Base-by-base conservation (phyloP, 23 tunicate species). In the Trididemnum miniatum region DNA sequence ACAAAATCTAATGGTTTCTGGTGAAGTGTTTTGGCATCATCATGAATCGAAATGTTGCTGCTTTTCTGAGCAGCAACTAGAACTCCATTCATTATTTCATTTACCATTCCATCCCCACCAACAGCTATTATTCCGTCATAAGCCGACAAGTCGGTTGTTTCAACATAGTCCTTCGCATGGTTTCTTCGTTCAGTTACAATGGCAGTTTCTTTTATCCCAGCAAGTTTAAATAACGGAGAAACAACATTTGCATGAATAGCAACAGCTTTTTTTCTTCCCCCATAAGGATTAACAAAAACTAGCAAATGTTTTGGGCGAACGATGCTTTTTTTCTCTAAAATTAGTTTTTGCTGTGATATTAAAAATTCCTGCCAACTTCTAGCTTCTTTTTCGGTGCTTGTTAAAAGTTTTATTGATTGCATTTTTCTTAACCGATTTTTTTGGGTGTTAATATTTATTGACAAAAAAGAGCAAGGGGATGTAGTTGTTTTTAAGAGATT, bases 41-140 rank as follows among this genome's bases (percentile, higher is more conserved):
- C 71, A 52, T 93, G 83, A 2, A 93, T 28, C 36, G 72, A 15
- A 22, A 81, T 67, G 12, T 38, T 65, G 28, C 65, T 77, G 31
- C 59, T 39, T 1, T 54, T 63, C 59, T 93, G 98, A 0, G 86
- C 80, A 35, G 77, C 76, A 28, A 72, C n/a, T 44, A 93, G 39
- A 33, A 93, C 54, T 39, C 98, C 98, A 57, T 93, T 93, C 0
- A 87, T 76, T 59, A 93, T 67, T 84, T 93, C 98, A 72, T 88
- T 84, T 23, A 54, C 32, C 90, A 93, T 93, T 27, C 98, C 98
- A 88, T 93, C 98, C 3, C 98, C 98, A 54, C 98, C 98, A 52
- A 93, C 98, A 57, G 98, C 93, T 33, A 93, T 52, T 4, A 93
- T 84, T 34, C 98, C 98, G 75, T 85, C 90, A 74, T 44, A 84